These are phyloP conservation scores for Platyrinchus mystaceus DNA, from an alignment of 2,797 vertebrate genomes.

Conservation along the genomic window DNA sequence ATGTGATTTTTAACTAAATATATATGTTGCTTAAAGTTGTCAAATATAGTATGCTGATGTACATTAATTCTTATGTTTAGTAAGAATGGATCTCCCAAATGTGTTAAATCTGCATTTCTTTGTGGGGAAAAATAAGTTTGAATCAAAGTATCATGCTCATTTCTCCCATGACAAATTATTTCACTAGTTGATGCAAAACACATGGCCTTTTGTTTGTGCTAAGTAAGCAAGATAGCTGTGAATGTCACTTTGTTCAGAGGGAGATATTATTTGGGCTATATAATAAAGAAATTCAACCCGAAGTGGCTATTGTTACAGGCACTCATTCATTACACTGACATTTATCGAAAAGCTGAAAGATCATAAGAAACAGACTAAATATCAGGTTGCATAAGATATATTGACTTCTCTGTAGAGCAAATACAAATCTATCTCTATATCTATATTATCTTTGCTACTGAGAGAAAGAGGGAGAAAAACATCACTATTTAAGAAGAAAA, in stretches of 20 bases:
- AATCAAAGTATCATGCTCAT: background rate
- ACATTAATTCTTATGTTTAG: background rate
- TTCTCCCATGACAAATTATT: background rate
- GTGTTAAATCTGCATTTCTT: background rate
- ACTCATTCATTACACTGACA: conserved; percentile 10
- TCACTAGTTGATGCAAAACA: background rate
- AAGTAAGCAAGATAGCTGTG: background rate
- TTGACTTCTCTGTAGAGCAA: background rate
- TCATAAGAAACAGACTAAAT: conserved; percentile 4
- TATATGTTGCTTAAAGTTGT: background rate
- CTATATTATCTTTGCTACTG: background rate
- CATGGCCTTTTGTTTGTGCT: background rate
- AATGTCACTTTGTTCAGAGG: background rate
- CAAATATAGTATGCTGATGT: background rate
- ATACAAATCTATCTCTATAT: background rate
- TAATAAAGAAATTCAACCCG: conserved; percentile 2
- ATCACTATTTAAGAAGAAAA: background rate
- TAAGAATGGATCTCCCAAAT: background rate
- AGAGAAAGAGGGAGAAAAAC: background rate
- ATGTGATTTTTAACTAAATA: background rate
- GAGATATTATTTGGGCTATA: background rate
- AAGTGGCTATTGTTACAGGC: background rate
- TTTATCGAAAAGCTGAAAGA: conserved; percentile 10
- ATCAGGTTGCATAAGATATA: background rate
- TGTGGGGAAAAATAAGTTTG: background rate